Conservation (phyloP, 2,797 vertebrate genomes). For the Enteromius afrohamiltoni region DNA sequence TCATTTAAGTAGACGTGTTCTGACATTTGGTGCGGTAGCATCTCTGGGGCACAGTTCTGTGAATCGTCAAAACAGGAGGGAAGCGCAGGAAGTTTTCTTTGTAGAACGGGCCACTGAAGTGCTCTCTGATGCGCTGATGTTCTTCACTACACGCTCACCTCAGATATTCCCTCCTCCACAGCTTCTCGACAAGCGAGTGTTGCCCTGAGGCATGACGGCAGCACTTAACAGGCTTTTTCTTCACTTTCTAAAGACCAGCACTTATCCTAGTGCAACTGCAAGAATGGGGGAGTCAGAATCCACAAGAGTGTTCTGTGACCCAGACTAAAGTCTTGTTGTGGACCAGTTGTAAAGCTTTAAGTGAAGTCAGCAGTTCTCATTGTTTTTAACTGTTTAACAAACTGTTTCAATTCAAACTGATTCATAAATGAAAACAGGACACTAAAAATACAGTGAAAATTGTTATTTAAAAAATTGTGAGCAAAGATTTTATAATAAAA, state of each 20-base stretch:
- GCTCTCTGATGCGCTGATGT: slow-evolving; percentile 28
- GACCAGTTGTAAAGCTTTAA: slow-evolving; percentile 33
- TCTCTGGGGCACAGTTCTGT: background rate
- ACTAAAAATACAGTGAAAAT: background rate
- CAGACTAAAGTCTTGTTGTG: slow-evolving; percentile 14
- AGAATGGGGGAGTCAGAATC: slow-evolving; percentile 21
- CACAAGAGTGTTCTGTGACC: slow-evolving; percentile 28
- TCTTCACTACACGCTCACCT: slow-evolving; percentile 31
- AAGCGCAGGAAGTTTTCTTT: background rate
- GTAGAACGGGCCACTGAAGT: background rate
- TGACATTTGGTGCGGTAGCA: background rate
- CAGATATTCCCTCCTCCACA: slow-evolving; percentile 26
- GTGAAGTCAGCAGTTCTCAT: slow-evolving; percentile 3
- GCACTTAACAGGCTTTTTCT: slow-evolving; percentile 45
- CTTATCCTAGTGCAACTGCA: slow-evolving; percentile 2
- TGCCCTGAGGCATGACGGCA: slow-evolving; percentile 34
- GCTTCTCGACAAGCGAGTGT: slow-evolving; percentile 11
- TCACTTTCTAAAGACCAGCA: slow-evolving; percentile 20
- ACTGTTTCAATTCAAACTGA: background rate
- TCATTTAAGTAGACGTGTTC: slow-evolving; percentile 17
- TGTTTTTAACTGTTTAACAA: background rate
- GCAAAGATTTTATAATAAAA: too few species aligned
- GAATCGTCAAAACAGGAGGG: background rate
- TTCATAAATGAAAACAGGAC: background rate
- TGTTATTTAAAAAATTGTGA: background rate